Percentiles rank a stretch among this genome's conserved stretches.
These are phyloP conservation scores for Diacarnus erythraeanus DNA, from an alignment of 37 sponge, comb jelly and placozoan genomes.

Conservation along the genomic window DNA sequence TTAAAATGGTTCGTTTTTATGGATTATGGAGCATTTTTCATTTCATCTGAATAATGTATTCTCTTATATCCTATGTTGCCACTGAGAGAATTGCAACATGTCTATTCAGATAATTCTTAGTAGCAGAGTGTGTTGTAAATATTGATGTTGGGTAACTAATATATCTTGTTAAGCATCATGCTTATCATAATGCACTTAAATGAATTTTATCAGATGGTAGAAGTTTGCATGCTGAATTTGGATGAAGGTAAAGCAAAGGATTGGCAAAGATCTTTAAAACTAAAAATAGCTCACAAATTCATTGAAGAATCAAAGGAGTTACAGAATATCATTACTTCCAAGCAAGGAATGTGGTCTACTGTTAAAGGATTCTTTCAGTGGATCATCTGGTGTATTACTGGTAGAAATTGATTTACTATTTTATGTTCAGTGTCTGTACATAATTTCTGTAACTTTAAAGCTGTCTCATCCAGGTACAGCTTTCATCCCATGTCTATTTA, in stretches of 20 bases:
- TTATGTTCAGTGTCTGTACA: too few species aligned
- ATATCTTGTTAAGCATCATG: slow-evolving; percentile 41
- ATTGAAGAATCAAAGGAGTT: slow-evolving; percentile 44
- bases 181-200: slow-evolving; percentile 16
- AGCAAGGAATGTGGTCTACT: slow-evolving; percentile 64
- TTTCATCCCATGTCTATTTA: background rate
- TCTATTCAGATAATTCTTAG: background rate
- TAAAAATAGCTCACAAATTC: slow-evolving; percentile 55
- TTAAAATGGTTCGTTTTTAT: too few species aligned
- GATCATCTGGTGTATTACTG: slow-evolving; percentile 44
- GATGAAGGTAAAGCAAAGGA: slow-evolving; percentile 75
- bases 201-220: slow-evolving; percentile 61
- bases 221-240: slow-evolving; percentile 73
- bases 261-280: slow-evolving; percentile 59
- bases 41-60: too few species aligned
- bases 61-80: too few species aligned
- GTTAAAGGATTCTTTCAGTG: slow-evolving; percentile 78
- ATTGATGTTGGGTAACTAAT: too few species aligned
- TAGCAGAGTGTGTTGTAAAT: background rate
- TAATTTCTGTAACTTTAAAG: too few species aligned
- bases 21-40: background rate
- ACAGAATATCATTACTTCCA: slow-evolving; percentile 49
- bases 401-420: background rate
- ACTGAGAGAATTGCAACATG: too few species aligned
- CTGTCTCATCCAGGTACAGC: background rate